phyloP scores from a whole-genome alignment of 2,113 vertebrate species.

The Hemiprocne comata region DNA sequence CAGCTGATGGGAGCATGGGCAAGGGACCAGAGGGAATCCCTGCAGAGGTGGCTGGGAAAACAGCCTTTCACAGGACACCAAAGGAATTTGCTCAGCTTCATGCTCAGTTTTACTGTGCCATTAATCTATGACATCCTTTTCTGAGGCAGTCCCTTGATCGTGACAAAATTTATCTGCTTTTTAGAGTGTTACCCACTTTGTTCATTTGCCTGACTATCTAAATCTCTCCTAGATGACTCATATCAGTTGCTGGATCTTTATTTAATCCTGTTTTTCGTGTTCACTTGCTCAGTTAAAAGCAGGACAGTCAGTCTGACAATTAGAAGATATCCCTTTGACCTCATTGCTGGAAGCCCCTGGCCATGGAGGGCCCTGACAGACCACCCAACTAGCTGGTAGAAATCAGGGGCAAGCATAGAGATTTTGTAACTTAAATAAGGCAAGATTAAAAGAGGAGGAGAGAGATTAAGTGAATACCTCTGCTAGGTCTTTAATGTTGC shows the following conservation, averaged over 20 bases:
- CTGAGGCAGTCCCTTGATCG: neutral
- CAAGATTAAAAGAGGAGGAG: neutral
- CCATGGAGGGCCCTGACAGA: neutral
- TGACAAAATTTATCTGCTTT: neutral
- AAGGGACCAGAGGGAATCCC: neutral
- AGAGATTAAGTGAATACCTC: neutral
- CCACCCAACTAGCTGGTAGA: neutral
- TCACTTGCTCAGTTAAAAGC: neutral
- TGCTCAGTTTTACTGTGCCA: neutral
- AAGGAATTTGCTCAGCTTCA: neutral
- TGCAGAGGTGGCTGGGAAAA: fast-evolving
- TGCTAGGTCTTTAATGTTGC: neutral
- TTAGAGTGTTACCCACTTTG: neutral
- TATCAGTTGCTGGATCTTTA: neutral
- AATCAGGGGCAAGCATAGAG: neutral
- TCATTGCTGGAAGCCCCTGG: neutral
- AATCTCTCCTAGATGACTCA: neutral
- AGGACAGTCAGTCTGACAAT: neutral
- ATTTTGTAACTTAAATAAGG: neutral
- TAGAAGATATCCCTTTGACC: fast-evolving
- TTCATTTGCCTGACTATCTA: neutral
- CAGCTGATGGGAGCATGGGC: fast-evolving
- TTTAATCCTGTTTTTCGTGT: neutral
- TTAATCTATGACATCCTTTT: neutral
- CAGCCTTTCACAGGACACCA: neutral